Evolutionary conservation across 2,113 vertebrate species (phyloP).

Genomic region (Apistogramma diplotaenia): DNA sequence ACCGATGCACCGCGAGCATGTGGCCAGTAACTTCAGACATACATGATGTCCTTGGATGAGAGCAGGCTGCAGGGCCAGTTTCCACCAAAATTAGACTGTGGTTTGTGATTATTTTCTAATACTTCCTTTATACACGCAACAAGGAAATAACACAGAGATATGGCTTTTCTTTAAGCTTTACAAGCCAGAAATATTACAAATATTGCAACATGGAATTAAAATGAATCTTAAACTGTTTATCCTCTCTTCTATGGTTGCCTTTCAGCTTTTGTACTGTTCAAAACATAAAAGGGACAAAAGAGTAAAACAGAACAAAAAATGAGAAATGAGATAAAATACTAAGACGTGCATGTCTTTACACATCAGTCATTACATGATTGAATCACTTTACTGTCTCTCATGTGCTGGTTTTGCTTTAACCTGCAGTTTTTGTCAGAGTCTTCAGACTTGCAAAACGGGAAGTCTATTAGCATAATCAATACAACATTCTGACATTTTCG

Average conservation of each 20-base stretch:
- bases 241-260: not conserved
- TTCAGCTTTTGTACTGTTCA: not conserved
- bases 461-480: slow-evolving; percentile 53
- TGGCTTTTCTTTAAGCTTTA: not conserved
- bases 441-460: slow-evolving; percentile 38
- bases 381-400: slow-evolving; percentile 35
- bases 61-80: not conserved
- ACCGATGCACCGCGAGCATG: not conserved
- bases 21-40: not conserved
- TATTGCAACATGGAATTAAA: not conserved
- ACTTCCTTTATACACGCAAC: too few species aligned
- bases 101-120: not conserved
- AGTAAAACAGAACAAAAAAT: not conserved
- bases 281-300: not conserved
- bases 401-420: not conserved
- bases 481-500: slow-evolving; percentile 49
- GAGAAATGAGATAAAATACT: slow-evolving; percentile 10
- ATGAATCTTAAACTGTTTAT: not conserved
- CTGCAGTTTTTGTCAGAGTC: slow-evolving; percentile 27
- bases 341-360: not conserved
- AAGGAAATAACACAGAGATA: not conserved
- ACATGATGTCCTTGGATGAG: not conserved
- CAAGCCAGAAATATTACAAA: not conserved
- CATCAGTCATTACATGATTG: slow-evolving; percentile 19
- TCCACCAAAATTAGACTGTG: not conserved